A percentile compares a stretch with the other conserved stretches of the same genome.
Evolutionary conservation across 2,113 vertebrate genomes (phyloP).

Genomic region (Carassius carassius): DNA sequence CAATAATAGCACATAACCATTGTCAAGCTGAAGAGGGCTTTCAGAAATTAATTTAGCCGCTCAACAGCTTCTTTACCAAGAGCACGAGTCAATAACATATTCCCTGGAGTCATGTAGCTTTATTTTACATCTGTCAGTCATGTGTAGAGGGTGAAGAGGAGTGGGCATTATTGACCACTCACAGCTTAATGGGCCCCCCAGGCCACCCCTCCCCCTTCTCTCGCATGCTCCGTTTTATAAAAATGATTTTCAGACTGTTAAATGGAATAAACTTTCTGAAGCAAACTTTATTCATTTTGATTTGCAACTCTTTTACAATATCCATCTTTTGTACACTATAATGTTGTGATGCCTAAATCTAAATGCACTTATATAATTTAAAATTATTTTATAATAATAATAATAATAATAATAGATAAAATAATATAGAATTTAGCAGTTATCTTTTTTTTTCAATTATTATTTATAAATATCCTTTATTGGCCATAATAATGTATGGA

Average conservation of each 20-base stretch:
- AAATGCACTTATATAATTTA: neutral
- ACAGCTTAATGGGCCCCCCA: conserved; percentile 55
- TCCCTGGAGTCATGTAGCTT: conserved; percentile 55
- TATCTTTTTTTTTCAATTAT: neutral
- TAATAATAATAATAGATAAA: neutral
- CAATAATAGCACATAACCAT: conserved; percentile 44
- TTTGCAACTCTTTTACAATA: neutral
- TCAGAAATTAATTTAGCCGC: conserved; percentile 56
- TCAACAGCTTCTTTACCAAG: conserved; percentile 53
- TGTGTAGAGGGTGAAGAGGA: conserved; percentile 51
- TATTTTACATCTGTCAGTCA: conserved; percentile 57
- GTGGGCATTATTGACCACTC: conserved; percentile 57
- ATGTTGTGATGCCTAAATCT: neutral
- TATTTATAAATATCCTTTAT: neutral
- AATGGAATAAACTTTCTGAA: neutral
- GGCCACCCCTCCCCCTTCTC: conserved; percentile 20
- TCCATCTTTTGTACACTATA: neutral
- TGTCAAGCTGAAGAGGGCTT: conserved; percentile 49
- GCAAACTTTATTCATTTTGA: neutral
- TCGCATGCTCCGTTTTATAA: neutral
- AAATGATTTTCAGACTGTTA: neutral
- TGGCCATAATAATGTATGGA: neutral
- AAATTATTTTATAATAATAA: neutral
- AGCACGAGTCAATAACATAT: conserved; percentile 54
- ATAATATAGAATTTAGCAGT: neutral